Evolutionary conservation across 1,140 invertebrate species (phyloP).

Genomic region (Habropoda laboriosa): DNA sequence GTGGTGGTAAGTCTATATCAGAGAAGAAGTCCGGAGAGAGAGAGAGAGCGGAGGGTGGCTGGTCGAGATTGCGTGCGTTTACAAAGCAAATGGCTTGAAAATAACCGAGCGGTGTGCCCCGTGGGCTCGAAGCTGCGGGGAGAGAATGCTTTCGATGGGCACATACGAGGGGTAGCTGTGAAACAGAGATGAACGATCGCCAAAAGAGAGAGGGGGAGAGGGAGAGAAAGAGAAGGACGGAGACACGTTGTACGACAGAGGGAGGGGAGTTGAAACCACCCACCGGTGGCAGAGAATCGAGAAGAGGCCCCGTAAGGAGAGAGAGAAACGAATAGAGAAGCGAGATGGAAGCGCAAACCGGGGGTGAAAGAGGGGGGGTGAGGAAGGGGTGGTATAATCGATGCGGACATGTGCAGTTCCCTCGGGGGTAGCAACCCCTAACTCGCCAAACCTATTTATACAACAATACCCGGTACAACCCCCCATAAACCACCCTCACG

Average conservation of each 20-base stretch:
- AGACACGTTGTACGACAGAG: constrained; percentile 50
- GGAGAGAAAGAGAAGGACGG: constrained; percentile 39
- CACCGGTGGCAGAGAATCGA: constrained; percentile 61
- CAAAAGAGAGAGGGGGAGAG: constrained; percentile 46
- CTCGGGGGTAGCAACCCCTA: constrained; percentile 81
- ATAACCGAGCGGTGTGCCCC: constrained; percentile 77
- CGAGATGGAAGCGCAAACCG: constrained; percentile 39
- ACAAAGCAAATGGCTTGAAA: constrained; percentile 82
- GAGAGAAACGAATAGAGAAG: constrained; percentile 43
- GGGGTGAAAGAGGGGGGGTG: constrained; percentile 54
- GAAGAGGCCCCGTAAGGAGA: constrained; percentile 57
- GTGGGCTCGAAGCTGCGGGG: constrained; percentile 67
- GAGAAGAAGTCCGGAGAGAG: constrained; percentile 35
- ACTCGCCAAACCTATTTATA: constrained; percentile 83
- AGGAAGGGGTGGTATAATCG: constrained; percentile 80
- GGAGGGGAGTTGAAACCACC: constrained; percentile 48
- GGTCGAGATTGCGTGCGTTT: constrained; percentile 79
- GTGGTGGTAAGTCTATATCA: constrained; percentile 27
- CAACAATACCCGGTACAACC: constrained; percentile 80
- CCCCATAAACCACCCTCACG: constrained; percentile 79
- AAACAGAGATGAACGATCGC: too few relatives aligned
- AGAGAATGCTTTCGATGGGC: constrained; percentile 55
- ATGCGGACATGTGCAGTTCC: constrained; percentile 82
- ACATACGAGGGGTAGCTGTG: too few relatives aligned
- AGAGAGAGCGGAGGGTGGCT: too few relatives aligned